A percentile compares a stretch with the other conserved stretches of the same genome.
These are phyloP conservation scores for Ceyx cyanopectus DNA, from an alignment of 2,113 vertebrate genomes.

Conservation along the genomic window DNA sequence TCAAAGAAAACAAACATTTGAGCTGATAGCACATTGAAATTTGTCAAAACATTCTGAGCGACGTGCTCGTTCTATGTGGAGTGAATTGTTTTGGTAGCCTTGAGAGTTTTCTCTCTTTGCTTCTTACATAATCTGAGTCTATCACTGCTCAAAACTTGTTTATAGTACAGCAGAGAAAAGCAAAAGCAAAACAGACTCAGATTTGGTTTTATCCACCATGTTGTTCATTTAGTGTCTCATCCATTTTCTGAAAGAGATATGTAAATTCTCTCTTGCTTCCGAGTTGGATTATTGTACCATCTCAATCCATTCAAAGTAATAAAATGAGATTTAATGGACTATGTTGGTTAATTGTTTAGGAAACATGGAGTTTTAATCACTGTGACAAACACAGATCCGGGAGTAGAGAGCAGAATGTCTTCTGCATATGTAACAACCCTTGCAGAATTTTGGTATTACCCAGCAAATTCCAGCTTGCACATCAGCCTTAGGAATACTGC, in stretches of 20 bases:
- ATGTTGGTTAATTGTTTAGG: constrained; percentile 72
- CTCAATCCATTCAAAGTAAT: constrained; percentile 60
- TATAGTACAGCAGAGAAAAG: constrained; percentile 31
- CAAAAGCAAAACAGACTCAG: constrained; percentile 35
- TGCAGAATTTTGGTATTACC: constrained; percentile 54
- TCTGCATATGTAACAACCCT: constrained; percentile 36
- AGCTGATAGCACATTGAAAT: constrained; percentile 23
- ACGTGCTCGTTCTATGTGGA: constrained; percentile 1
- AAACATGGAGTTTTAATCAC: constrained; percentile 66
- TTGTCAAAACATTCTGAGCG: constrained; percentile 19
- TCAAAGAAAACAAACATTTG: constrained; percentile 7
- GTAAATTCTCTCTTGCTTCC: constrained; percentile 27
- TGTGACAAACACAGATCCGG: constrained; percentile 56
- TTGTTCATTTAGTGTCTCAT: constrained; percentile 49
- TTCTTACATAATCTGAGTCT: constrained; percentile 6
- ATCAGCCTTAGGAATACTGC: background rate
- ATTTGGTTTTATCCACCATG: constrained; percentile 52
- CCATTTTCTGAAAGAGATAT: constrained; percentile 61
- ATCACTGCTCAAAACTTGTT: constrained; percentile 30
- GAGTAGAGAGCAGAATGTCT: constrained; percentile 47
- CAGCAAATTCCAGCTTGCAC: constrained; percentile 17
- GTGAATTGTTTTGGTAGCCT: constrained; percentile 34
- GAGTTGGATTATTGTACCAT: constrained; percentile 59
- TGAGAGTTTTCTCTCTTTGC: constrained; percentile 11
- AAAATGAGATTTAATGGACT: constrained; percentile 71